phyloP scores from a whole-genome alignment of 2,888 invertebrate species.

The Tenthredo mesomela region DNA sequence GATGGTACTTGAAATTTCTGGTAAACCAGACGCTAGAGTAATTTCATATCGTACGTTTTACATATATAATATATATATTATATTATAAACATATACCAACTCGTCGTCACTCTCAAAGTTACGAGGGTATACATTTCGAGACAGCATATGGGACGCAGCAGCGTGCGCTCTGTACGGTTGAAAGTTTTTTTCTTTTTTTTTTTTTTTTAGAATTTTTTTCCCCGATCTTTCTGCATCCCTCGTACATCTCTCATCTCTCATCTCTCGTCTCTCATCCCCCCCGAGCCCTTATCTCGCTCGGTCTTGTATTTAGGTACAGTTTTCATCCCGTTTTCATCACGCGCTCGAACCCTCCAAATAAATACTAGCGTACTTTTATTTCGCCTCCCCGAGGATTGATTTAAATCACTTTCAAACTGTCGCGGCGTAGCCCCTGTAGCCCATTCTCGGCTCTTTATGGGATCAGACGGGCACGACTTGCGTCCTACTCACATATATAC shows the following conservation, averaged over 20 bases:
- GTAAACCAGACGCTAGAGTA: constrained; percentile 18
- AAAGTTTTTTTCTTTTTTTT: background rate
- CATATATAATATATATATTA: no score
- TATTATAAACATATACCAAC: no score
- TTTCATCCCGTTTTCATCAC: constrained; percentile 60
- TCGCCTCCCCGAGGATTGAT: constrained; percentile 58
- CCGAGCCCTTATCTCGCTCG: background rate
- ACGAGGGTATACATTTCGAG: background rate
- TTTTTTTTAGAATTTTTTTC: background rate
- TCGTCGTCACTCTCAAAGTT: constrained; percentile 13
- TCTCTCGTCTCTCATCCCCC: background rate
- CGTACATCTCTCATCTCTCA: background rate
- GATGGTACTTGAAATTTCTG: background rate
- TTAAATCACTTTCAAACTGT: constrained; percentile 62
- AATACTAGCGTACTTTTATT: constrained; percentile 61
- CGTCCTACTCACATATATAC: background rate
- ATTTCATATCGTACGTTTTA: background rate
- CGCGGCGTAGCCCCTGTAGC: background rate
- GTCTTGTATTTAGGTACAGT: background rate
- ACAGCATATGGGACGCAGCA: constrained; percentile 5
- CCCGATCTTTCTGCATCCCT: background rate
- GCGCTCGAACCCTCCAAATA: constrained; percentile 61
- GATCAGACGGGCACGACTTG: background rate
- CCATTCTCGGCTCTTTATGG: constrained; percentile 34
- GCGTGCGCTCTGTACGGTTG: background rate